Base-by-base conservation (phyloP, 2,797 vertebrate species). In the Paguma larvata region DNA sequence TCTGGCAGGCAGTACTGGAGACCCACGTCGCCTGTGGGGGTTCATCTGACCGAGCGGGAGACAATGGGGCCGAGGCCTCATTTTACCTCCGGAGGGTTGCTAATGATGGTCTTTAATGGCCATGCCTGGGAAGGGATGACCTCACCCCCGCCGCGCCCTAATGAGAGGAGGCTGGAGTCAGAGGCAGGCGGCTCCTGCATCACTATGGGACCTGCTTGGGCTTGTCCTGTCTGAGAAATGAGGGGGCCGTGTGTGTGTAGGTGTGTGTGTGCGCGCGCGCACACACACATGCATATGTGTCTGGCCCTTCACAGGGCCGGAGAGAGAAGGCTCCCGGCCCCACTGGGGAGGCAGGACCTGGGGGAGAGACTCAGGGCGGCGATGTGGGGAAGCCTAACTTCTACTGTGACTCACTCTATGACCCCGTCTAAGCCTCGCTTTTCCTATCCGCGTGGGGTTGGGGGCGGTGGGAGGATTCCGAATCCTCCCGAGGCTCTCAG, bases 181-280 rank as follows among this genome's bases (percentile, higher is more conserved):
- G 88, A 97, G 94, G 90, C 94, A 79, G 91, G 92, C 12, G 13
- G 91, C 38, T 82, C 83, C 85, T 80, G 79, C 23, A 3, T 78
- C 44, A 34, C 89, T 19, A 2, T 2, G 44, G 72, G 94, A 77
- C 93, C 93, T 96, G 97, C 91, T 85, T 18, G 72, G 94, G 82
- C 97, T 95, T 95, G 97, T 73, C 93, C 56, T 32, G 75, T 56
- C 73, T 97, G 96, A 79, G 91, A 82, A 96, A 82, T 68, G 89
- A 96, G 87, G 92, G 94, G 56, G 80, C 79, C 0, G 41, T 18
- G n/a, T 10, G 70, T 18, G 15, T 21, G 46, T 3, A 8, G 12
- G 62, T 34, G 67, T 3, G 34, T 4, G 62, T 32, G 80, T 3
- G 27, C 2, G 6, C 23, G 2, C 6, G 3, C 4, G 14, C 13